These are phyloP conservation scores for Sialia sialis DNA, from an alignment of 2,113 vertebrate species.

Conservation along the genomic window DNA sequence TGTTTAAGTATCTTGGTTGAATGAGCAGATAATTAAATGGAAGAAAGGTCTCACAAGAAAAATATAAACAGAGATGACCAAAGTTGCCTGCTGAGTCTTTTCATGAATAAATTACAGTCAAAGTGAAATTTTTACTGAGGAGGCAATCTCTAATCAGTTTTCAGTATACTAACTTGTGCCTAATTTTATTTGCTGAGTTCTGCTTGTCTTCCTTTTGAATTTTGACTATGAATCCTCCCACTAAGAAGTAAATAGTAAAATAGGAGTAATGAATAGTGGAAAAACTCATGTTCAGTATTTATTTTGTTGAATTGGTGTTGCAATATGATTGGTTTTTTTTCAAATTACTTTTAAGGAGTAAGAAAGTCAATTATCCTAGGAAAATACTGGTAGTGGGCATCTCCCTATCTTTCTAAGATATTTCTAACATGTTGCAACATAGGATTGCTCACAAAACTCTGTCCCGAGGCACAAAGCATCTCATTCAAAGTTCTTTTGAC, in stretches of 20 bases:
- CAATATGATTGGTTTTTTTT: neutral
- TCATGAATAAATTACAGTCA: slow-evolving; percentile 33
- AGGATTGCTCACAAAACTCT: neutral
- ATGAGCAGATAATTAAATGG: slow-evolving; percentile 1
- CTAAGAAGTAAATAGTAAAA: neutral
- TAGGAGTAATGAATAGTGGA: neutral
- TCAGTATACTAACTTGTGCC: neutral
- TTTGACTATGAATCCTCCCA: neutral
- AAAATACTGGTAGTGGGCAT: neutral
- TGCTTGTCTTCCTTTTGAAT: neutral
- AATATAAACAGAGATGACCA: neutral
- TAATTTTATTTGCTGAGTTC: neutral
- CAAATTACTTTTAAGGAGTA: neutral
- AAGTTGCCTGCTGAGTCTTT: neutral
- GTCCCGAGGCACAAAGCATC: rapidly evolving
- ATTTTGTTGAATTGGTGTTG: neutral
- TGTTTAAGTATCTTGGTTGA: neutral
- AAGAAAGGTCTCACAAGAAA: neutral
- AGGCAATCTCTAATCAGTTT: neutral
- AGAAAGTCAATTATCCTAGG: neutral
- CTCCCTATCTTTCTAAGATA: neutral
- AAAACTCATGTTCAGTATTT: neutral
- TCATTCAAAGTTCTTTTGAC: neutral
- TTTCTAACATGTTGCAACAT: neutral
- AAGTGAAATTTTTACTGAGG: neutral